phyloP scores from a whole-genome alignment of 2,797 vertebrate genomes.

The Tarsius wallacei region DNA sequence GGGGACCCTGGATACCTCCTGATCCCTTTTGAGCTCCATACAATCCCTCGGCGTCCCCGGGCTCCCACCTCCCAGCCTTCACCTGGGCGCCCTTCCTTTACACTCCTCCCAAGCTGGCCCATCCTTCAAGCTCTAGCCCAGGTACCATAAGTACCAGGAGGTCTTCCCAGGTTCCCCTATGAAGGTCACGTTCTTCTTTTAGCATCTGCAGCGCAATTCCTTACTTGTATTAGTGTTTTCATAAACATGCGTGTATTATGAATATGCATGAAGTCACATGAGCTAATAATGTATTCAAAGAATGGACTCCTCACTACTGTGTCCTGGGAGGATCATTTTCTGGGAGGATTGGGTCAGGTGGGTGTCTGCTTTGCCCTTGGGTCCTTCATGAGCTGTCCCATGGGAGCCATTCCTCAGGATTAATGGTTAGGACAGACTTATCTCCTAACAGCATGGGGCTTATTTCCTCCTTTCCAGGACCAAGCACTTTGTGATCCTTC shows the following conservation, averaged over 20 bases:
- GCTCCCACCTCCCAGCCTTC: not conserved
- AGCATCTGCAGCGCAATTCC: not conserved
- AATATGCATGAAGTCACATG: fast-evolving
- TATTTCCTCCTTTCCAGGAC: not conserved
- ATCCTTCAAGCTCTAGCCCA: not conserved
- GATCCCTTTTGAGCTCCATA: not conserved
- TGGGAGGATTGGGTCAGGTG: too few species aligned
- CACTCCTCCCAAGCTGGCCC: not conserved
- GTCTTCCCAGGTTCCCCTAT: not conserved
- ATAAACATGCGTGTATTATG: fast-evolving
- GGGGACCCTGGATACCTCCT: not conserved
- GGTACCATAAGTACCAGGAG: not conserved
- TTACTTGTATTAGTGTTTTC: not conserved
- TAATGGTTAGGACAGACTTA: not conserved
- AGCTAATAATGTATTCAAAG: not conserved
- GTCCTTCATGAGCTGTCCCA: not conserved
- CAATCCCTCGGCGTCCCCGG: not conserved
- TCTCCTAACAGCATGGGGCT: not conserved
- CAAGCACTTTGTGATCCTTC: not conserved
- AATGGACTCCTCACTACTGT: not conserved
- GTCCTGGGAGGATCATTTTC: too few species aligned
- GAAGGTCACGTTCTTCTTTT: not conserved
- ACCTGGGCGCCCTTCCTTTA: not conserved
- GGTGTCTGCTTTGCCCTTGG: not conserved
- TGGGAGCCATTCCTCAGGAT: not conserved